Evolutionary conservation across 1,140 invertebrate genomes (phyloP).

Genomic region (Drosophila auraria): DNA sequence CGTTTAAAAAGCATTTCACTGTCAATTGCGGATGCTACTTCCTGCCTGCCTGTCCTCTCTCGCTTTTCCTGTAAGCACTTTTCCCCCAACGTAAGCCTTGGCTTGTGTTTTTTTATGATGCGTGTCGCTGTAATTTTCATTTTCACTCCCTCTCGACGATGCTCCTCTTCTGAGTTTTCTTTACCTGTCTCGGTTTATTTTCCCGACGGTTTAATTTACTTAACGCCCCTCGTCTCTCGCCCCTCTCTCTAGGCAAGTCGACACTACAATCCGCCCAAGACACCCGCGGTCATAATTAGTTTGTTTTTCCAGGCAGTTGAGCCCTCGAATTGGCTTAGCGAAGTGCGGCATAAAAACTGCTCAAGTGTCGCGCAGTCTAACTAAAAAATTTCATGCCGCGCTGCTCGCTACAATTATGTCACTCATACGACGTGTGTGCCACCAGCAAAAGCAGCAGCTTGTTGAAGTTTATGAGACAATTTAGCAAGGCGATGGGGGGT

Average conservation of each 20-base stretch:
- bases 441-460: constrained; percentile 7
- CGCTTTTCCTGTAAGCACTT: constrained; percentile 31
- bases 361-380: constrained; percentile 48
- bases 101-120: constrained; percentile 51
- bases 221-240: constrained; percentile 38
- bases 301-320: constrained; percentile 81
- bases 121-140: constrained; percentile 64
- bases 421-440: constrained; percentile 55
- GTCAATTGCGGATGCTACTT: constrained; percentile 68
- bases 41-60: constrained; percentile 29
- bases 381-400: constrained; percentile 33
- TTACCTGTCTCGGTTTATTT: constrained; percentile 61
- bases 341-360: constrained; percentile 50
- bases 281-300: constrained; percentile 80
- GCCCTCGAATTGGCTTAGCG: constrained; percentile 68
- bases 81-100: neutral
- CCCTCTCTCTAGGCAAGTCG: constrained; percentile 1
- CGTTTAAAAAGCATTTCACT: constrained; percentile 79
- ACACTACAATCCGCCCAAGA: constrained; percentile 34
- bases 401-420: constrained; percentile 64
- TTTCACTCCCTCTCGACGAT: constrained; percentile 22
- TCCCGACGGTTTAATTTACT: constrained; percentile 77
- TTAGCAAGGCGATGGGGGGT: neutral
- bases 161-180: constrained; percentile 25
- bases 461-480: constrained; percentile 18